Evolutionary conservation across 2,113 vertebrate genomes (phyloP).

Genomic region (crab-eating macaque (Macaca fascicularis)): DNA sequence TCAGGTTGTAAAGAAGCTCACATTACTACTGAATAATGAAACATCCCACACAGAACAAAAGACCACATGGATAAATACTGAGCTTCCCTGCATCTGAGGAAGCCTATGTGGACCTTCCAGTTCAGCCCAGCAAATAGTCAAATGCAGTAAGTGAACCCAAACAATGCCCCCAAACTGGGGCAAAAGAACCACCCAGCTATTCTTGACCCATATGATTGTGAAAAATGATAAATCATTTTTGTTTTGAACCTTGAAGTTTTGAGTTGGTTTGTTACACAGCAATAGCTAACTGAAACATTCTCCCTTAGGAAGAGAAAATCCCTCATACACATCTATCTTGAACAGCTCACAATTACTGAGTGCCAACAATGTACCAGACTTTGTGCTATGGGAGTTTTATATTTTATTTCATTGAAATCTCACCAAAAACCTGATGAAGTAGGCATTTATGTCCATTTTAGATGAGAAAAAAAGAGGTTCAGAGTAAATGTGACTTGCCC

Average conservation of each 20-base stretch:
- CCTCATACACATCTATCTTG: neutral
- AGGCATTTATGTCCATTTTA: neutral
- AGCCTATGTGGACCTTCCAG: neutral
- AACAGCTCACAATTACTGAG: neutral
- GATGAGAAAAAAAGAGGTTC: neutral
- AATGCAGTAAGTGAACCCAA: neutral
- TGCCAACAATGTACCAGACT: neutral
- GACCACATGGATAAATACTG: neutral
- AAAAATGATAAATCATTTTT: neutral
- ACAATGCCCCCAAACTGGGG: too few relatives aligned
- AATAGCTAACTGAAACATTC: neutral
- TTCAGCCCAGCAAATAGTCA: accelerated
- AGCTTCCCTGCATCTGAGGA: neutral
- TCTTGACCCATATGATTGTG: neutral
- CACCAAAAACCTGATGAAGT: neutral
- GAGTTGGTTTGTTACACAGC: neutral
- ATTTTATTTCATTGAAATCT: neutral
- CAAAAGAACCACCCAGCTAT: neutral
- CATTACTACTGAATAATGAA: neutral
- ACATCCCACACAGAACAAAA: accelerated
- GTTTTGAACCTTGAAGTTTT: neutral
- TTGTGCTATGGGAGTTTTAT: neutral
- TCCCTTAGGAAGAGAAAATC: neutral
- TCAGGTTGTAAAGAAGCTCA: neutral
- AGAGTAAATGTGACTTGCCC: neutral